Base-by-base conservation (phyloP, 2,888 invertebrate genomes). In the Halictus ligatus region DNA sequence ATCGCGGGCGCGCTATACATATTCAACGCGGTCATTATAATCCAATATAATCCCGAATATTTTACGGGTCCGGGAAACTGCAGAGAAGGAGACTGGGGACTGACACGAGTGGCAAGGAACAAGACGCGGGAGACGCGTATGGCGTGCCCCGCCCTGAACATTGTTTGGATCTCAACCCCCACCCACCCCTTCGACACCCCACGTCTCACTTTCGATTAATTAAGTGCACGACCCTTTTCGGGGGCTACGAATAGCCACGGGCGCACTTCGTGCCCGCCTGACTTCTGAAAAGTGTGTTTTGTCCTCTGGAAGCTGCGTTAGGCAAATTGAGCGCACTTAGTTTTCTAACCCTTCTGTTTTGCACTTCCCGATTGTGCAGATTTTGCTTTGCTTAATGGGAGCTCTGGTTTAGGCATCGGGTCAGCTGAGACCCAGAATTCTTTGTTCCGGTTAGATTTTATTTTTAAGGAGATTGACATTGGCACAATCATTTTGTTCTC, bases 181-280 rank as follows among this genome's bases (percentile, higher is more conserved):
- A 35, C 0, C 35, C 35, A 5, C 35, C 35, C 50, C n/a, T 58
- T 58, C n/a, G 58, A n/a, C 58, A n/a, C n/a, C 58, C 48, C 60
- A 75, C 82, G 78, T 87, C 43, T n/a, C n/a, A 40, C 71, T 71
- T 88, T 87, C 89, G 89, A 89, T 89, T 89, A 89, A 89, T 89
- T 89, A 89, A 89, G 89, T 89, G 87, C 89, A 64, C 82, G 74
- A 84, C 83, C 85, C 85, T 81, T 89, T 89, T 87, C 77, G 88
- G 77, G 78, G 81, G 64, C 80, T 35, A 18, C 78, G 81, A 80
- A 79, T 25, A 21, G 74, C 89, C 83, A 21, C 67, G 79, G 89
- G 81, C 82, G 75, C 83, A 80, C 84, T 87, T 85, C 80, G 72
- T 43, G 82, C 77, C 79, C n/a, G 75, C 75, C 72, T 75, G 73